Evolutionary conservation across 2,888 invertebrate genomes (phyloP), one percentile per base, ranked within the genome.

Genomic region (Trilocha varians): DNA sequence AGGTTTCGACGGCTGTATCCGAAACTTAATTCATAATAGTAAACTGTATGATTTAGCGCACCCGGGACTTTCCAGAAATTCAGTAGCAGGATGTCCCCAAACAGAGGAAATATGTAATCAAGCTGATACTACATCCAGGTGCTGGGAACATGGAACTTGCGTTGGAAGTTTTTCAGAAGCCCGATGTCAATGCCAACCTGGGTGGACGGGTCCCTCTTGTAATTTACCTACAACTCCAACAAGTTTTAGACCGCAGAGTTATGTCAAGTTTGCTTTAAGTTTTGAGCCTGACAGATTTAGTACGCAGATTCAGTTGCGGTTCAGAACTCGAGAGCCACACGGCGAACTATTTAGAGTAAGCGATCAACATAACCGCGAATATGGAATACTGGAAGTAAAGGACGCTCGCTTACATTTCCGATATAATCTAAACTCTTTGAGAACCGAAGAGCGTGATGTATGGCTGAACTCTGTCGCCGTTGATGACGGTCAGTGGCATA

Each of bases 401-500:
- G 95, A 96, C 65, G 94, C 95, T 37, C 89, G 93, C 50, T 86
- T 98, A 42, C 94, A 95, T 65, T 97, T 97, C 87, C 90, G 95
- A 49, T 98, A 94, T 74, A 98, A 98, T 76, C 86, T 98, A 40
- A 98, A 98, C 73, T 96, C 95, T 13, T 79, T 96, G 49, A 88
- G 95, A 49, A 96, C 96, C 4, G 96, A 97, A 71, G 96, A 97
- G 70, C 91, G 91, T 48, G 94, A 95, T 64, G 91, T 98, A 56
- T 95, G 95, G 94, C 83, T 97, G 39, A 93, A 94, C 55, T 93
- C 95, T 4, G 93, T 97, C 16, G 90, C 93, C 1, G 97, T 98
- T 2, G 96, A 97, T 64, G 96, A 98, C 70, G 98, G 98, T 1
- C 96, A 97, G 62, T 98, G 98, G 98, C 98, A 99, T 70, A 95